Percentiles rank a stretch among this genome's conserved stretches.
phyloP scores from a whole-genome alignment of 2,113 vertebrate genomes.

The Hypomesus transpacificus region DNA sequence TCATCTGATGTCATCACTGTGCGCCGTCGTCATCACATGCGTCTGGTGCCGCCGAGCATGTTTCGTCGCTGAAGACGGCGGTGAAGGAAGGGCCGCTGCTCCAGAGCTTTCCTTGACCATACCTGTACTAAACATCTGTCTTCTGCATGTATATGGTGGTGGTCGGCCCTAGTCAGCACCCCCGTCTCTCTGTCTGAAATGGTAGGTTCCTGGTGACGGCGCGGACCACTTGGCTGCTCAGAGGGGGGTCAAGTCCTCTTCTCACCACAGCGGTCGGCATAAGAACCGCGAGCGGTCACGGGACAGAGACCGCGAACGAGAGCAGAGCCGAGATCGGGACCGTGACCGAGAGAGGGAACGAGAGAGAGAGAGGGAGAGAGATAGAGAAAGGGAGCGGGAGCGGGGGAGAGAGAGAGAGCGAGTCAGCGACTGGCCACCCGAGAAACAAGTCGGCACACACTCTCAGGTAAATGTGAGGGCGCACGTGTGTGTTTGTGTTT shows the following conservation, averaged over 20 bases:
- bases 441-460: constrained; percentile 89
- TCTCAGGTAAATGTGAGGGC: constrained; percentile 73
- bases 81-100: no score
- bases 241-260: constrained; percentile 90
- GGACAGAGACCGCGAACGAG: constrained; percentile 65
- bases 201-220: constrained; percentile 84
- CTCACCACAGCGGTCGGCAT: constrained; percentile 86
- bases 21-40: background rate
- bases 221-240: constrained; percentile 90
- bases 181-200: constrained; percentile 7
- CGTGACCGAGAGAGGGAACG: constrained; percentile 65
- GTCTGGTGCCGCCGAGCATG: no score
- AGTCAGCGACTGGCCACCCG: constrained; percentile 83
- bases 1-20: background rate
- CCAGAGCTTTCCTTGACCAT: no score
- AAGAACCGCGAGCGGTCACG: constrained; percentile 74
- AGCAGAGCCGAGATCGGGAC: constrained; percentile 64
- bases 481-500: background rate
- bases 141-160: background rate
- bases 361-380: constrained; percentile 59
- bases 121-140: background rate
- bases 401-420: constrained; percentile 67
- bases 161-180: background rate
- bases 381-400: constrained; percentile 63
- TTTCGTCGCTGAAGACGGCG: no score